These are phyloP conservation scores for Drosophila infuscata DNA, from an alignment of 2,888 invertebrate species.

Conservation along the genomic window DNA sequence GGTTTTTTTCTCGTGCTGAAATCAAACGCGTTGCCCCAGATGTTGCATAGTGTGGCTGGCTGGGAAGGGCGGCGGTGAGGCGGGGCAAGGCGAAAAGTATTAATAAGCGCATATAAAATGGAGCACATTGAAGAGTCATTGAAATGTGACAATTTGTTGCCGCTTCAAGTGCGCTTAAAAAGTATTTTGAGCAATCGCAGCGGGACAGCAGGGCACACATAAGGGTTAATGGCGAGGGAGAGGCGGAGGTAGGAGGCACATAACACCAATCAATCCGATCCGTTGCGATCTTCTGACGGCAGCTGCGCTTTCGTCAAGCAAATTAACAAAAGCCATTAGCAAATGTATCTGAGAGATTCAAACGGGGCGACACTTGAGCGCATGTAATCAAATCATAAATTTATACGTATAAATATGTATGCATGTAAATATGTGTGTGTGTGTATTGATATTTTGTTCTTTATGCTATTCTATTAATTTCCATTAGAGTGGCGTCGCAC, in stretches of 20 bases:
- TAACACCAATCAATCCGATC: slow-evolving; percentile 65
- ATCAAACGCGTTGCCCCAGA: slow-evolving; percentile 60
- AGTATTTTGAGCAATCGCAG: slow-evolving; percentile 49
- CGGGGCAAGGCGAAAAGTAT: slow-evolving; percentile 52
- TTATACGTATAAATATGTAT: slow-evolving; percentile 29
- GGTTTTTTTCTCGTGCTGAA: slow-evolving; percentile 39
- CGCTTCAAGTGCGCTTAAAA: slow-evolving; percentile 55
- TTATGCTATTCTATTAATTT: slow-evolving; percentile 74
- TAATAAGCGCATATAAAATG: slow-evolving; percentile 62
- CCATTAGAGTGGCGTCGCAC: slow-evolving; percentile 65
- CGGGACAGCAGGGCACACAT: slow-evolving; percentile 11
- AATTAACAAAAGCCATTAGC: slow-evolving; percentile 80
- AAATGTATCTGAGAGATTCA: slow-evolving; percentile 75
- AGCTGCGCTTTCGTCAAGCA: slow-evolving; percentile 79
- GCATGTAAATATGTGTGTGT: slow-evolving; percentile 5
- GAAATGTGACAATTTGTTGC: slow-evolving; percentile 78
- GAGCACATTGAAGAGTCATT: slow-evolving; percentile 75
- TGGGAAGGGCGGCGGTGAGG: not conserved
- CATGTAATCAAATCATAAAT: slow-evolving; percentile 79
- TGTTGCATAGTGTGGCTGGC: slow-evolving; percentile 30
- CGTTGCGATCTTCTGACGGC: slow-evolving; percentile 32
- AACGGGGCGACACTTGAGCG: slow-evolving; percentile 71
- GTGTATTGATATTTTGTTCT: slow-evolving; percentile 20
- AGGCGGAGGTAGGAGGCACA: slow-evolving; percentile 15
- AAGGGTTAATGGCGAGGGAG: not conserved